Percentiles rank a stretch among this genome's conserved stretches.
These are phyloP conservation scores for Palythoa caribaeorum DNA, from an alignment of 92 coral and sea anemone genomes.

Conservation along the genomic window DNA sequence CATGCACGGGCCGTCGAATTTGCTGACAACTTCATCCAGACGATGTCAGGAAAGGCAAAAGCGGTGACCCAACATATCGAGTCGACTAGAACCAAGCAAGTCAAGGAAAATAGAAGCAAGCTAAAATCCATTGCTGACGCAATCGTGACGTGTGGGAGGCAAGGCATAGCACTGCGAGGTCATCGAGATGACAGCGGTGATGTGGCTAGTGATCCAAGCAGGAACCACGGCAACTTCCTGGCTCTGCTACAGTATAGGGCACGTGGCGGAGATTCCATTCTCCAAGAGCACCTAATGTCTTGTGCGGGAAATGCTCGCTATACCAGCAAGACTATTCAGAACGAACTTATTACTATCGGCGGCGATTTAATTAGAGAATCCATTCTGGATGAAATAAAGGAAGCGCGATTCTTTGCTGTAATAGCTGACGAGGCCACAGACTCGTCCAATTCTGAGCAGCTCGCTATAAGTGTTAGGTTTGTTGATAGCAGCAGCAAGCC, in stretches of 20 bases:
- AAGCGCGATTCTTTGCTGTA: no score
- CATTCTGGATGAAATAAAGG: no score
- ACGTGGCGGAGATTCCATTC: constrained; percentile 32
- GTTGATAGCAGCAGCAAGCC: no score
- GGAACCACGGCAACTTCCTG: constrained; percentile 42
- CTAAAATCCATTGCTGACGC: constrained; percentile 44
- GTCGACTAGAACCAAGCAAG: constrained; percentile 30
- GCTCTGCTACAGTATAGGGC: constrained; percentile 35
- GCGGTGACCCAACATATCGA: constrained; percentile 40
- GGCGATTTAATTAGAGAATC: no score
- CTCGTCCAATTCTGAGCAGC: no score
- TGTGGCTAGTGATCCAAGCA: constrained; percentile 37
- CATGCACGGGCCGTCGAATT: constrained; percentile 49
- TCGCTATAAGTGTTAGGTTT: no score
- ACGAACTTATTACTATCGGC: constrained; percentile 45
- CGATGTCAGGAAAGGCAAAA: constrained; percentile 48
- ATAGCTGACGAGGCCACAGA: no score
- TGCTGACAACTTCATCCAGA: constrained; percentile 40
- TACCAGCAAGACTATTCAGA: constrained; percentile 49
- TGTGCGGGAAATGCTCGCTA: constrained; percentile 41
- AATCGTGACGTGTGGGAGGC: constrained; percentile 50
- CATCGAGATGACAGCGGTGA: constrained; percentile 50
- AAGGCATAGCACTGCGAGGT: constrained; percentile 40
- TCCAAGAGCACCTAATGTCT: background rate
- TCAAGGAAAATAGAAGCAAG: constrained; percentile 49